phyloP scores from a whole-genome alignment of 2,888 invertebrate species.

The Melanargia galathea region DNA sequence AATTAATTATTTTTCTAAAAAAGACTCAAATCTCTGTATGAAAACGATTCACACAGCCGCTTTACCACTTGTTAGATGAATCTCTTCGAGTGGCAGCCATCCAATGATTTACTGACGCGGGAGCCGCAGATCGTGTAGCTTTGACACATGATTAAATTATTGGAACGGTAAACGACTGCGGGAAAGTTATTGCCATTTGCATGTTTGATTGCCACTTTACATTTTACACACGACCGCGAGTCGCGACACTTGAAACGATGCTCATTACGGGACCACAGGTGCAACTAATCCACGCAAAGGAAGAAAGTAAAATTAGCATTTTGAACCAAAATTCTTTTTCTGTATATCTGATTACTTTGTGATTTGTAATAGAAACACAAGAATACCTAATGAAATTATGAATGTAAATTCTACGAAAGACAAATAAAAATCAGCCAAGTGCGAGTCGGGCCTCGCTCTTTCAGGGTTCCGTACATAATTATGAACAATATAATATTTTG shows the following conservation, averaged over 20 bases:
- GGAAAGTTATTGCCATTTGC: constrained; percentile 15
- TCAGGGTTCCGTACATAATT: no score
- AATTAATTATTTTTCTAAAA: no score
- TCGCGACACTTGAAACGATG: not conserved
- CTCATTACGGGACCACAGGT: not conserved
- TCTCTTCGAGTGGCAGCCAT: not conserved
- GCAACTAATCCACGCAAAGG: not conserved
- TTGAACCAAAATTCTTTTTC: not conserved
- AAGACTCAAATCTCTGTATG: not conserved
- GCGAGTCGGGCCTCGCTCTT: no score
- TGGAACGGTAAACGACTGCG: constrained; percentile 18
- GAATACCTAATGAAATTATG: no score
- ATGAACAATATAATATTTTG: no score
- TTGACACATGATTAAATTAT: constrained; percentile 20
- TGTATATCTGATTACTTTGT: no score
- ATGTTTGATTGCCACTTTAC: constrained; percentile 17
- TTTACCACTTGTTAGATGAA: not conserved
- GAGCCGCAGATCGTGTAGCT: constrained; percentile 21
- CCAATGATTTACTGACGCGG: constrained; percentile 22
- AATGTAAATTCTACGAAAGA: no score
- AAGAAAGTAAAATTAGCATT: not conserved
- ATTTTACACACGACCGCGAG: constrained; percentile 15
- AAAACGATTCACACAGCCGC: not conserved
- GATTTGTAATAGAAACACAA: no score
- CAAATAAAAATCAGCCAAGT: no score